Percentiles rank a stretch among this genome's conserved stretches.
phyloP scores from a whole-genome alignment of 2,797 vertebrate genomes.

The Chelmon rostratus region DNA sequence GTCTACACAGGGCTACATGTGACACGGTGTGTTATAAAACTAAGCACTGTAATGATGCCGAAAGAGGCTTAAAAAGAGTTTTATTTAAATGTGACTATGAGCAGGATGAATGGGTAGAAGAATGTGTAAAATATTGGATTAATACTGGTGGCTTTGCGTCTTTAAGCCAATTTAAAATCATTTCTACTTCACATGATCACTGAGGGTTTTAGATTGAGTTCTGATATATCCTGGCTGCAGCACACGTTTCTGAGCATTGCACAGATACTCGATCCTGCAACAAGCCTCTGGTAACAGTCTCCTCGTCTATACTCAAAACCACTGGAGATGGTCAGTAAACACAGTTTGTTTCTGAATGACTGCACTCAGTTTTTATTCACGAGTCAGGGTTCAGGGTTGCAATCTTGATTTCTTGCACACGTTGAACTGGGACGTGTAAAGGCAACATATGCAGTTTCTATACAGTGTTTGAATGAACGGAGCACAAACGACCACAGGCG shows the following conservation, averaged over 20 bases:
- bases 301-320: neutral
- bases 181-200: neutral
- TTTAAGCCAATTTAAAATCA: conserved; percentile 3
- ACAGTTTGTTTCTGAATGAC: neutral
- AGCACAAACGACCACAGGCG: conserved; percentile 37
- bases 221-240: neutral
- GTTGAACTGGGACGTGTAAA: neutral
- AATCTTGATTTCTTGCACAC: conserved; percentile 9
- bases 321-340: neutral
- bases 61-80: conserved; percentile 16
- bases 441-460: neutral
- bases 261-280: neutral
- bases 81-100: neutral
- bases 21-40: neutral
- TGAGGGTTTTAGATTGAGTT: neutral
- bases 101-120: neutral
- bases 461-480: conserved; percentile 18
- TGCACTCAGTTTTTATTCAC: neutral
- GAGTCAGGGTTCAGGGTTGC: neutral
- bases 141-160: neutral
- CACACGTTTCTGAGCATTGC: too few relatives aligned
- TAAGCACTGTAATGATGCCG: neutral
- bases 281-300: neutral
- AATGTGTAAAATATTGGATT: neutral
- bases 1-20: neutral